Base-by-base conservation (phyloP, 2,797 vertebrate genomes). In the Myotis findleyi region DNA sequence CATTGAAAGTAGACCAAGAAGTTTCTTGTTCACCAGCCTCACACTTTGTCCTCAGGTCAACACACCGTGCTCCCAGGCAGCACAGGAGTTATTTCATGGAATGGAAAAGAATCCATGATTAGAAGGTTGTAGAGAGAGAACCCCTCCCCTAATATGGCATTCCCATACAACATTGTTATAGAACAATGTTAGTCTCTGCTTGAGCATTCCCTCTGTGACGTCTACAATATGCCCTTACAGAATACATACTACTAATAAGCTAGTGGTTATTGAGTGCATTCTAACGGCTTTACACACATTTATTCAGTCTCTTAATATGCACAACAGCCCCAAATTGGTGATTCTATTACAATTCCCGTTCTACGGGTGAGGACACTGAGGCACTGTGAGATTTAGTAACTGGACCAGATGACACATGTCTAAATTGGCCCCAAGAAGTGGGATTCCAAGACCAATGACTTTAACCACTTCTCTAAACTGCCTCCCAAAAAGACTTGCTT, bases 401-500 rank as follows among this genome's bases (percentile, higher is more conserved):
- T 69, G 51, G 9, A 75, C 38, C 59, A 47, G 27, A 73, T n/a
- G 21, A 80, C 41, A 27, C 11, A 64, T 86, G 72, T 82, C 57
- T 69, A 33, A 62, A 21, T 8, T 79, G 51, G 53, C 68, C 23
- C 59, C 64, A 84, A 82, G 41, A 55, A 77, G 69, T 55, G 11
- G 2, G 3, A 25, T 68, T 84, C 68, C 68, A 87, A 96, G 36
- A 64, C 72, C 25, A 16, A 14, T 75, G 51, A 81, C 33, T n/a
- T 55, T 62, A 90, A 89, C 75, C 41, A 30, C n/a, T 53, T 92
- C 38, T 79, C 57, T 76, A 69, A 96, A 82, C 25, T 33, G 38
- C 47, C 36, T 96, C 57, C 87, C 55, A 85, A 73, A 47, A 79
- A 88, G 64, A 85, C 66, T 33, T 44, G 20, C 73, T 97, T 21